phyloP scores from a whole-genome alignment of 2,113 vertebrate species.

The Dasypus novemcinctus region DNA sequence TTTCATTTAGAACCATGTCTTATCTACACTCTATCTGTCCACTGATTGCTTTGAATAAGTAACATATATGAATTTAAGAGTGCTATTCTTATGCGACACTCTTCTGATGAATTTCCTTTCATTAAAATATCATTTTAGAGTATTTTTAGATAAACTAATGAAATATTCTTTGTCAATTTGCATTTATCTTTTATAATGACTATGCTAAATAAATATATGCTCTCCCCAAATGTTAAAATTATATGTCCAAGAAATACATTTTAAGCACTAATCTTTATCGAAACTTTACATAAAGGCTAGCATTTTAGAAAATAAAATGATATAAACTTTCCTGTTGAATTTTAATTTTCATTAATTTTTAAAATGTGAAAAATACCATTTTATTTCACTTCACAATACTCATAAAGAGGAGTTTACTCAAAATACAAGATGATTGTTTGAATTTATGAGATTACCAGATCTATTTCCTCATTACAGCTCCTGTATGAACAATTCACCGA shows the following conservation, averaged over 20 bases:
- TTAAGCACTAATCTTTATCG: slow-evolving; percentile 42
- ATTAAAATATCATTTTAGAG: slow-evolving; percentile 37
- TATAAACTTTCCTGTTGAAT: slow-evolving; percentile 34
- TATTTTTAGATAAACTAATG: slow-evolving; percentile 27
- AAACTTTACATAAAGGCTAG: neutral
- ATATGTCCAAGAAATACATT: neutral
- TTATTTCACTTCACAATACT: slow-evolving; percentile 40
- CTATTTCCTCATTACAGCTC: slow-evolving; percentile 43
- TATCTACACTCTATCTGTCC: slow-evolving; percentile 25
- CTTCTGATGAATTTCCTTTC: slow-evolving; percentile 38
- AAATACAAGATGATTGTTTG: neutral
- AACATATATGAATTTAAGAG: slow-evolving; percentile 11
- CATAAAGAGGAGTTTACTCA: neutral
- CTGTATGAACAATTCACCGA: slow-evolving; percentile 57
- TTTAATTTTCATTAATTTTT: slow-evolving; percentile 51
- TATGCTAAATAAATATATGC: slow-evolving; percentile 16
- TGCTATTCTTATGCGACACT: neutral
- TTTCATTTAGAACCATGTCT: slow-evolving; percentile 56
- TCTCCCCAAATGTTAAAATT: slow-evolving; percentile 28
- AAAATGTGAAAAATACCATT: slow-evolving; percentile 44
- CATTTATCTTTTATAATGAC: neutral
- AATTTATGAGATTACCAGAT: slow-evolving; percentile 33
- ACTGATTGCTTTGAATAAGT: slow-evolving; percentile 54
- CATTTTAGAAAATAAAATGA: slow-evolving; percentile 41
- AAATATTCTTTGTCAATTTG: slow-evolving; percentile 10